These are phyloP conservation scores for Leptinotarsa juncta DNA, from an alignment of 2,888 invertebrate genomes.

Conservation along the genomic window DNA sequence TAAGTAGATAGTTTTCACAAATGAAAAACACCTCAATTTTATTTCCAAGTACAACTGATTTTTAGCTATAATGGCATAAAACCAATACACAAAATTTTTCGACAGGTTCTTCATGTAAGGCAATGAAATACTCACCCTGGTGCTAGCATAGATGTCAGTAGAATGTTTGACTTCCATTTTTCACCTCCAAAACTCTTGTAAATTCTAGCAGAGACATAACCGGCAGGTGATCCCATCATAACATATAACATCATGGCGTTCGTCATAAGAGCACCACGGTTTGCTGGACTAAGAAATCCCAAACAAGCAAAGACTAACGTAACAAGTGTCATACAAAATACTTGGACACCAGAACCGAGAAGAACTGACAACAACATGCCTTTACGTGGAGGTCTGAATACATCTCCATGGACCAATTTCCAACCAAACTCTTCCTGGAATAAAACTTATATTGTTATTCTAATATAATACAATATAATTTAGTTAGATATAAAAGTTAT, in stretches of 20 bases:
- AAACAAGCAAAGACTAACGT: slow-evolving; percentile 98
- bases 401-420: slow-evolving; percentile 98
- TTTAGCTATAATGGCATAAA: no score
- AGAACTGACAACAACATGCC: slow-evolving; percentile 97
- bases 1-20: no score
- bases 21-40: no score
- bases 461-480: no score
- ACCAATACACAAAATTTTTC: no score
- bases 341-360: slow-evolving; percentile 96
- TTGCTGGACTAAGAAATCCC: slow-evolving; percentile 98
- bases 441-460: neutral
- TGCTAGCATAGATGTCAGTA: slow-evolving; percentile 95
- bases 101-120: no score
- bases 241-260: slow-evolving; percentile 97
- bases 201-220: slow-evolving; percentile 95
- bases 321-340: slow-evolving; percentile 94
- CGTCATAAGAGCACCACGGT: slow-evolving; percentile 98
- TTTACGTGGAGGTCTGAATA: slow-evolving; percentile 95
- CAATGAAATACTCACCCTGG: slow-evolving; percentile 81
- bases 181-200: slow-evolving; percentile 99
- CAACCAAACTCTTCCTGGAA: slow-evolving; percentile 92
- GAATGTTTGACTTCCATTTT: slow-evolving; percentile 98
- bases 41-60: no score
- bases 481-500: no score
- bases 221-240: slow-evolving; percentile 95